phyloP scores from a whole-genome alignment of 1,140 invertebrate genomes.

The Drosophila pectinifera region DNA sequence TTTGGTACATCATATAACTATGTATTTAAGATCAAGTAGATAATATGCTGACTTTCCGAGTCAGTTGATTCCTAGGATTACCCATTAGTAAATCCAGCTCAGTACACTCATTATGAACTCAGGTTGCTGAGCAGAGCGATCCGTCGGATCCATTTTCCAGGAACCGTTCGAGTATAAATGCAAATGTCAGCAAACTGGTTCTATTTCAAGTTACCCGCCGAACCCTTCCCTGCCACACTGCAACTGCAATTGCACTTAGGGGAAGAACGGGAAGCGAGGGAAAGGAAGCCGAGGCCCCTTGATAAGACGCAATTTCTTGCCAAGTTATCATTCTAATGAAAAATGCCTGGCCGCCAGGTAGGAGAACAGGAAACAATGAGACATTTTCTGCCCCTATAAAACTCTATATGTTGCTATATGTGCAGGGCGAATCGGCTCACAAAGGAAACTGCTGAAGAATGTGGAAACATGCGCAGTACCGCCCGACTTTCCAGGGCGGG shows the following conservation, averaged over 20 bases:
- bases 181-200: conserved; percentile 38
- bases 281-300: conserved; percentile 18
- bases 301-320: conserved; percentile 38
- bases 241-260: conserved; percentile 19
- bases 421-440: conserved; percentile 33
- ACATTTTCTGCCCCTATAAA: conserved; percentile 23
- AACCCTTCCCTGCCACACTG: conserved; percentile 3
- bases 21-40: background rate
- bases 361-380: conserved; percentile 38
- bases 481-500: conserved; percentile 28
- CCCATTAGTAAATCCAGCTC: background rate
- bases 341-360: conserved; percentile 70
- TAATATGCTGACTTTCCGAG: background rate
- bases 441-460: conserved; percentile 45
- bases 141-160: conserved; percentile 9
- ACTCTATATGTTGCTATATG: conserved; percentile 8
- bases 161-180: conserved; percentile 6
- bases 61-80: background rate
- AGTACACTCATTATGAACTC: conserved; percentile 8
- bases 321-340: conserved; percentile 68
- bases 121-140: conserved; percentile 10
- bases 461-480: conserved; percentile 72
- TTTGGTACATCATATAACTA: background rate
- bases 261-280: conserved; percentile 9
- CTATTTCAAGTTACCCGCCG: conserved; percentile 12